These are phyloP conservation scores for Pseudotriccus pelzelni DNA, from an alignment of 2,797 vertebrate species.

Conservation along the genomic window DNA sequence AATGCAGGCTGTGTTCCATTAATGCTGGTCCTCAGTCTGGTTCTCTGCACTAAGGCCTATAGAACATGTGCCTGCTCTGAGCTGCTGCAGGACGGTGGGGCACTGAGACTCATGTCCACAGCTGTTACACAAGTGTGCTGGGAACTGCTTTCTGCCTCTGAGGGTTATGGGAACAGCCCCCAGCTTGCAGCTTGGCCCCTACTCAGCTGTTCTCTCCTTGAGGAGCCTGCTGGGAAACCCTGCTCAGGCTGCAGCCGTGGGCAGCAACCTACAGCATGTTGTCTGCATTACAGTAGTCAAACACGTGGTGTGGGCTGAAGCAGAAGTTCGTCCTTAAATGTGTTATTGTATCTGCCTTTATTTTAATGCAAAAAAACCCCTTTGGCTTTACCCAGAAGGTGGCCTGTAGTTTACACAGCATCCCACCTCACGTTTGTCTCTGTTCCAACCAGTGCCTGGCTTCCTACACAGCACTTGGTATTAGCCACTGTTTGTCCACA, in stretches of 20 bases:
- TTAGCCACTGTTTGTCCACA: neutral
- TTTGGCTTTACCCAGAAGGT: neutral
- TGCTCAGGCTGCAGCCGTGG: neutral
- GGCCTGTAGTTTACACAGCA: neutral
- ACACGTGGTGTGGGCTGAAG: neutral
- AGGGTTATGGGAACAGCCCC: neutral
- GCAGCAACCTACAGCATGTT: accelerated
- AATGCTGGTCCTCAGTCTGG: neutral
- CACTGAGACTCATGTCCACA: neutral
- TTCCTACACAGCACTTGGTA: neutral
- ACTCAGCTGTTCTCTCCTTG: neutral
- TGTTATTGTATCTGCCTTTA: neutral
- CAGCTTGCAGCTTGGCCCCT: neutral
- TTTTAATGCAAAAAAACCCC: neutral
- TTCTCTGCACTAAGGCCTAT: neutral
- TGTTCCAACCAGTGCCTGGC: neutral
- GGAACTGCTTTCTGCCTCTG: neutral
- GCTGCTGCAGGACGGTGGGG: accelerated
- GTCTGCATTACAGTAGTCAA: neutral
- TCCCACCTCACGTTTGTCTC: neutral
- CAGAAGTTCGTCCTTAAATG: neutral
- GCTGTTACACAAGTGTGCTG: neutral
- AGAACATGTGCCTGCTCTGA: neutral
- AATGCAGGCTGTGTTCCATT: neutral
- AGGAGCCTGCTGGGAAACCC: neutral